Evolutionary conservation across 2,113 vertebrate genomes (phyloP).

Genomic region (Phrynosoma blainvillii): DNA sequence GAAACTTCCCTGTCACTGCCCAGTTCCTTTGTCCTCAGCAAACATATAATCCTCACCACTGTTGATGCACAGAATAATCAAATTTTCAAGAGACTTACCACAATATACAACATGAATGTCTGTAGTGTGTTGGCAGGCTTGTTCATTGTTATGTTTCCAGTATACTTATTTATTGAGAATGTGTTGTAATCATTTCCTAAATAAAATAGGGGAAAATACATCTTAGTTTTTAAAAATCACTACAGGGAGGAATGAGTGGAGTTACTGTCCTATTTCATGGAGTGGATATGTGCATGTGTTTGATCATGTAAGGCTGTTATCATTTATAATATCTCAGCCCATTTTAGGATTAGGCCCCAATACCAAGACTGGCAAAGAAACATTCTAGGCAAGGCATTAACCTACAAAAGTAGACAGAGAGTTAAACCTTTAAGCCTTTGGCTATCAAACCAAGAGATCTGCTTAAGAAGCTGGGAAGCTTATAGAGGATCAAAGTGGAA

Average conservation of each 20-base stretch:
- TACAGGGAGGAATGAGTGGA: neutral
- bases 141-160: constrained; percentile 86
- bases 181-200: constrained; percentile 79
- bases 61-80: neutral
- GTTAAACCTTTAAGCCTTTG: neutral
- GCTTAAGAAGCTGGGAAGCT: neutral
- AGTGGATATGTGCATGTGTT: neutral
- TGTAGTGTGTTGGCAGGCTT: constrained; percentile 76
- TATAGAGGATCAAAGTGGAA: neutral
- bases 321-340: fast-evolving
- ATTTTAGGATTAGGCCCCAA: neutral
- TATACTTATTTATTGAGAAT: constrained; percentile 79
- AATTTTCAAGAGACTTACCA: constrained; percentile 75
- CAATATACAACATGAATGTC: constrained; percentile 76
- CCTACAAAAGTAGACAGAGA: neutral
- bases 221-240: neutral
- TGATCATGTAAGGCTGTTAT: neutral
- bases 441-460: neutral
- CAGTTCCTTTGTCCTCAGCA: neutral
- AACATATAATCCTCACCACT: neutral
- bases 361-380: neutral
- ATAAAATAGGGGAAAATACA: constrained; percentile 19
- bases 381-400: neutral
- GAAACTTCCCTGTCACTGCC: neutral
- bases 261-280: neutral